Evolutionary conservation across 2,113 vertebrate species (phyloP).

Genomic region (Platysteira castanea): DNA sequence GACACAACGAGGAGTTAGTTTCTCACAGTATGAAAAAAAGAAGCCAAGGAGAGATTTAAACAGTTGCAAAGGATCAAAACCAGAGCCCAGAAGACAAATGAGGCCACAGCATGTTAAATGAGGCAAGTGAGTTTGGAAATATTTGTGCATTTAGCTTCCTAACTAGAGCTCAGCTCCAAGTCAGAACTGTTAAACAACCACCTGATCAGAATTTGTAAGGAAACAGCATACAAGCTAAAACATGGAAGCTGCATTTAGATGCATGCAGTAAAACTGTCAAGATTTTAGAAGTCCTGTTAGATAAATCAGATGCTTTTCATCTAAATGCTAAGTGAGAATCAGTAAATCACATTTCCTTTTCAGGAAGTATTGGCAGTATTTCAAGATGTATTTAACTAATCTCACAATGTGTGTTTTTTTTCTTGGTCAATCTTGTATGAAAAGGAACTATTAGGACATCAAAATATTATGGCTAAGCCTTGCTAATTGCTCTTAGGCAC

Average conservation of each 20-base stretch:
- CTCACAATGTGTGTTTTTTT: background rate
- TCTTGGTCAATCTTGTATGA: background rate
- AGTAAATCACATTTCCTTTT: conserved; percentile 3
- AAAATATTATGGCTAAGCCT: conserved; percentile 21
- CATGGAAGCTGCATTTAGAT: background rate
- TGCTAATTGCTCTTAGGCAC: background rate
- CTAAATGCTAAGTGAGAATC: conserved; percentile 18
- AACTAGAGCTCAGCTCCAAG: background rate
- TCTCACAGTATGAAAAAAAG: background rate
- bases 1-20: too few species aligned
- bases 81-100: conserved; percentile 17
- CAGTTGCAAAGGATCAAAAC: background rate
- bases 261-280: background rate
- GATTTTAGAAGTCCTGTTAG: background rate
- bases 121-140: conserved; percentile 24
- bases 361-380: background rate
- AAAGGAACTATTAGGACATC: conserved; percentile 11
- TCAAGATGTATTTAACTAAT: conserved; percentile 13
- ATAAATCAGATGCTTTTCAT: background rate
- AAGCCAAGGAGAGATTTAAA: background rate
- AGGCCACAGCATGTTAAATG: conserved; percentile 14
- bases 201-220: background rate
- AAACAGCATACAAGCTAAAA: background rate
- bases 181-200: conserved; percentile 14
- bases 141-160: conserved; percentile 9